phyloP scores from a whole-genome alignment of 2,113 vertebrate species.

The Thunnus thynnus region DNA sequence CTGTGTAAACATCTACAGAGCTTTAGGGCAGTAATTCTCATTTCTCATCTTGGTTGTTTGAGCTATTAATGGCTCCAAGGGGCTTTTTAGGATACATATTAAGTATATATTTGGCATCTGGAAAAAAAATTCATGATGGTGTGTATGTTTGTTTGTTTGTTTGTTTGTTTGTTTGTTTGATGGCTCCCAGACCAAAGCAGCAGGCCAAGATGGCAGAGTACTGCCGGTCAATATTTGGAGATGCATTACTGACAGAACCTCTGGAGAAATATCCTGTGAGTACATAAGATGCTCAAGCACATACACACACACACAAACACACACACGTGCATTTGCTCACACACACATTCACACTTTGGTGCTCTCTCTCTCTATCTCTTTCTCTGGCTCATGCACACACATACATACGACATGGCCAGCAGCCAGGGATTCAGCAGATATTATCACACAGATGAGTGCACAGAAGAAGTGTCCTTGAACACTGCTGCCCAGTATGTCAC shows the following conservation, averaged over 20 bases:
- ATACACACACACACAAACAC: background rate
- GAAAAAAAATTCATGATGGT: background rate
- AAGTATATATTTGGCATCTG: conserved; percentile 18
- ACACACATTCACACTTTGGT: conserved; percentile 17
- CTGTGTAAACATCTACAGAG: background rate
- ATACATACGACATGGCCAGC: conserved; percentile 25
- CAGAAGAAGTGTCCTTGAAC: conserved; percentile 42
- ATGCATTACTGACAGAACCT: conserved; percentile 93
- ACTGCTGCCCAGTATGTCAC: conserved; percentile 3
- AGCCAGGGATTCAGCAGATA: conserved; percentile 31
- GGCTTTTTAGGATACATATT: conserved; percentile 17
- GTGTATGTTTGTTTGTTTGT: conserved; percentile 20
- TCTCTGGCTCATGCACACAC: conserved; percentile 2
- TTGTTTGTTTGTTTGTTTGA: conserved; percentile 38
- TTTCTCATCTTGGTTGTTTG: background rate
- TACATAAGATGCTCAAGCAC: conserved; percentile 43
- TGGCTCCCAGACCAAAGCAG: conserved; percentile 91
- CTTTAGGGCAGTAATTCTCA: background rate
- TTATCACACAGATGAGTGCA: conserved; percentile 53
- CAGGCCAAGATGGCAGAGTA: conserved; percentile 99
- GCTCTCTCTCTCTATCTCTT: background rate
- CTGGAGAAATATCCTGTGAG: conserved; percentile 97
- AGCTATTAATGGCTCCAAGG: conserved; percentile 8
- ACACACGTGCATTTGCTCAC: conserved; percentile 10
- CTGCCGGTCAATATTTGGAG: conserved; percentile 97